Evolutionary conservation across 2,797 vertebrate species (phyloP).

Genomic region (Takifugu ocellatus): DNA sequence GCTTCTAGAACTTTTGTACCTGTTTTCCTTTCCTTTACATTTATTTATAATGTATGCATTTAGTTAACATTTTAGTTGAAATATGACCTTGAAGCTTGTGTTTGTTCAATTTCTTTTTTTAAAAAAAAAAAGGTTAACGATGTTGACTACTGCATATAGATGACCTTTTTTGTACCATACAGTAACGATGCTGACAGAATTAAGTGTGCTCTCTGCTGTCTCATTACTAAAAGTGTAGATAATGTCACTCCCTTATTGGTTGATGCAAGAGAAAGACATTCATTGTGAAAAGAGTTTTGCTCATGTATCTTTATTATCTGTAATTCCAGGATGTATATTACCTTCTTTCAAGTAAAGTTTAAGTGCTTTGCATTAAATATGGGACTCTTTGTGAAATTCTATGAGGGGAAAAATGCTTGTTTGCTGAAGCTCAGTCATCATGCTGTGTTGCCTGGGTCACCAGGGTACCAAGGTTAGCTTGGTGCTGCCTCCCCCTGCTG

Average conservation of each 20-base stretch:
- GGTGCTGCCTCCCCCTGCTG: too few species aligned
- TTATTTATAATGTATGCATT: conserved; percentile 83
- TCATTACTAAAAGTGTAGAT: conserved; percentile 77
- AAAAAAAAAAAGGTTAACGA: conserved; percentile 63
- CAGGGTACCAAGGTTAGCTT: too few species aligned
- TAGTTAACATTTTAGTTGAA: conserved; percentile 74
- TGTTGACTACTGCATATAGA: conserved; percentile 74
- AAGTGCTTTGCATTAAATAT: conserved; percentile 83
- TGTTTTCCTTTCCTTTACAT: conserved; percentile 65
- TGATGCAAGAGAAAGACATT: conserved; percentile 71
- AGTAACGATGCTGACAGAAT: conserved; percentile 69
- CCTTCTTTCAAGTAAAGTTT: conserved; percentile 84
- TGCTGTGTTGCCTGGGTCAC: too few species aligned
- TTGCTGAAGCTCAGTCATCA: too few species aligned
- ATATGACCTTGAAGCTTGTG: conserved; percentile 49
- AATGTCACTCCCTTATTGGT: conserved; percentile 66
- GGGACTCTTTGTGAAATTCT: conserved; percentile 9
- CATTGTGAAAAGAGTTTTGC: conserved; percentile 80
- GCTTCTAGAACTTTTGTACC: conserved; percentile 69
- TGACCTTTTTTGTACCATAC: conserved; percentile 72
- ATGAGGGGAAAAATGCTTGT: conserved; percentile 1
- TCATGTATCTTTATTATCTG: conserved; percentile 84
- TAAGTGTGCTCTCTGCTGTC: conserved; percentile 75
- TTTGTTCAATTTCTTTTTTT: conserved; percentile 46
- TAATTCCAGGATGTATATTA: conserved; percentile 86